Evolutionary conservation across 2,113 vertebrate species (phyloP).

Genomic region (Boulengeromyrus knoepffleri): DNA sequence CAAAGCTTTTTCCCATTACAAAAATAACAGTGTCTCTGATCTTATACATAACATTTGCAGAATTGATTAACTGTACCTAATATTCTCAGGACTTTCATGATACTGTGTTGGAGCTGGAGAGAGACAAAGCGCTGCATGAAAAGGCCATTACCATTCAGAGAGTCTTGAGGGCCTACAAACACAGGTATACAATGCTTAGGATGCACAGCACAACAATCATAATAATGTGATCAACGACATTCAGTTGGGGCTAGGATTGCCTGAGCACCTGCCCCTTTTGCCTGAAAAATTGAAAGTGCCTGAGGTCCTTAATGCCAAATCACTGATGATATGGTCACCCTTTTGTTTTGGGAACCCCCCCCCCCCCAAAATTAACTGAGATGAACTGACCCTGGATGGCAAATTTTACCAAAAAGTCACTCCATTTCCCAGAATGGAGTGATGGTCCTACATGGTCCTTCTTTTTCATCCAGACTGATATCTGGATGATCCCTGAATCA

Average conservation of each 20-base stretch:
- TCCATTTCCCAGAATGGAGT: neutral
- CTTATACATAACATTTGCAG: neutral
- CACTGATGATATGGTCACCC: neutral
- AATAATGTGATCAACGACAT: neutral
- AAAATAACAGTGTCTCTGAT: neutral
- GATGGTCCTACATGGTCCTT: neutral
- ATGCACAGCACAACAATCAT: neutral
- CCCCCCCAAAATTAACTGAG: neutral
- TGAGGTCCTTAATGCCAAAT: neutral
- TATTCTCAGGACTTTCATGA: slow-evolving; percentile 74
- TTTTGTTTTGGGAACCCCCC: neutral
- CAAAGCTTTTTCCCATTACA: neutral
- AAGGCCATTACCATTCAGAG: slow-evolving; percentile 78
- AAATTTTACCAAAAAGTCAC: neutral
- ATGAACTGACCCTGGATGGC: neutral
- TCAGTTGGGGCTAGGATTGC: neutral
- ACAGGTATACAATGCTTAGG: slow-evolving; percentile 63
- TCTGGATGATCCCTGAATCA: neutral
- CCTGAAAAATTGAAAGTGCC: neutral
- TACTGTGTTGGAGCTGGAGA: slow-evolving; percentile 63
- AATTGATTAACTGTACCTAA: neutral
- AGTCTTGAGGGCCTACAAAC: slow-evolving; percentile 67
- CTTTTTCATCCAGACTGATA: neutral
- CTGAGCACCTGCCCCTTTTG: neutral
- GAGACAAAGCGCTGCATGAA: slow-evolving; percentile 60